These are phyloP conservation scores for Pissodes strobi DNA, from an alignment of 1,140 invertebrate species.

Conservation along the genomic window DNA sequence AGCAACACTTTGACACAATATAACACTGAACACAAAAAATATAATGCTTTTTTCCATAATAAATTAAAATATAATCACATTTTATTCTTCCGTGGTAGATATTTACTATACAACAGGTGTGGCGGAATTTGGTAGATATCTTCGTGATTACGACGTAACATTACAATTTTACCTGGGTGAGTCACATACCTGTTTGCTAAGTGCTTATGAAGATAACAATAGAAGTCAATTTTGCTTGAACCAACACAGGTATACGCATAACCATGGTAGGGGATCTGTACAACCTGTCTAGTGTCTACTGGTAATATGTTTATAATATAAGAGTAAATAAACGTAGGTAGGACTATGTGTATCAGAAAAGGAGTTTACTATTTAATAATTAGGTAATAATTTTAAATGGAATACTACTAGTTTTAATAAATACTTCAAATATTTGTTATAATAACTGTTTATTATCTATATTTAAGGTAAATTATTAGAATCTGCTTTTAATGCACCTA, in stretches of 20 bases:
- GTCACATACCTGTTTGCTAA: slow-evolving; percentile 30
- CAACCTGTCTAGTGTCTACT: slow-evolving; percentile 5
- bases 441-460: too few relatives aligned
- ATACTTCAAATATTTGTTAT: too few relatives aligned
- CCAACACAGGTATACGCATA: not conserved
- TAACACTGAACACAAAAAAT: slow-evolving; percentile 15
- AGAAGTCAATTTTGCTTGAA: slow-evolving; percentile 3
- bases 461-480: too few relatives aligned
- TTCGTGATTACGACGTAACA: slow-evolving; percentile 33
- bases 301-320: not conserved
- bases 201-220: not conserved
- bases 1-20: not conserved
- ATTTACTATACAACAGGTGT: slow-evolving; percentile 39
- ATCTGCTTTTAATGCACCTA: too few relatives aligned
- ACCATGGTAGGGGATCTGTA: slow-evolving; percentile 11
- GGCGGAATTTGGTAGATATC: slow-evolving; percentile 24
- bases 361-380: too few relatives aligned
- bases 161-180: slow-evolving; percentile 45
- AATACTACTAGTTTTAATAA: too few relatives aligned
- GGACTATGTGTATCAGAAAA: too few relatives aligned
- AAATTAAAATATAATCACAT: slow-evolving; percentile 23
- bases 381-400: too few relatives aligned
- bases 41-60: slow-evolving; percentile 31
- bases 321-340: too few relatives aligned
- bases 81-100: slow-evolving; percentile 10